Conservation (phyloP, 2,888 invertebrate species). For the Phengaris arion region DNA sequence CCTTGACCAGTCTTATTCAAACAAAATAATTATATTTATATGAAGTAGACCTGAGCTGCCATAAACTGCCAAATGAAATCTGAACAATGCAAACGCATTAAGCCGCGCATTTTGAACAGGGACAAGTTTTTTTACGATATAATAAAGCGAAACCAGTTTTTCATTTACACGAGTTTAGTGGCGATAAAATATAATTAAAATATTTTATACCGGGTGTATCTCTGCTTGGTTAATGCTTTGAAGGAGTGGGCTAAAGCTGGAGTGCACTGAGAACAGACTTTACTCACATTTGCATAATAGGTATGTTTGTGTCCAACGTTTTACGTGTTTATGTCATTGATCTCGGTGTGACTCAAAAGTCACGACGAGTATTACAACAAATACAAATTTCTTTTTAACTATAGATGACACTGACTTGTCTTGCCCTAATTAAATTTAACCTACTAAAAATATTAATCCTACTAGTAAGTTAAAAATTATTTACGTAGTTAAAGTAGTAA, state of each 20-base stretch:
- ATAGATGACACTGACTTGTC: too few species aligned
- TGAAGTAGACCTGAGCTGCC: constrained; percentile 1
- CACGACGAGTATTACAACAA: too few species aligned
- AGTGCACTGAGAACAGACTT: constrained; percentile 27
- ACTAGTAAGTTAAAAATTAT: too few species aligned
- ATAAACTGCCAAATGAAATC: constrained; percentile 47
- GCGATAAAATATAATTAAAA: constrained; percentile 79
- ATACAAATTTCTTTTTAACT: too few species aligned
- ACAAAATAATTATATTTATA: constrained; percentile 1
- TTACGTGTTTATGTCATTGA: too few species aligned
- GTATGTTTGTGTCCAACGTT: too few species aligned
- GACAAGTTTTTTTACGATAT: constrained; percentile 78
- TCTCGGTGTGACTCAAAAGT: too few species aligned
- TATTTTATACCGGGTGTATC: constrained; percentile 75
- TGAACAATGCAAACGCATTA: constrained; percentile 71
- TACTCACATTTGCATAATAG: too few species aligned
- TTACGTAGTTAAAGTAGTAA: too few species aligned
- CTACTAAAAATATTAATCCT: too few species aligned
- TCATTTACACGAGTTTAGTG: constrained; percentile 79
- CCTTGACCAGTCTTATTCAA: not conserved
- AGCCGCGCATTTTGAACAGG: constrained; percentile 54
- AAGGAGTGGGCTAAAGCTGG: constrained; percentile 48
- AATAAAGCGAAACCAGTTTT: constrained; percentile 76
- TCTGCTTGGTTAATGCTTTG: constrained; percentile 65
- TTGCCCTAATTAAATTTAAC: too few species aligned